Percentiles rank a stretch among this genome's conserved stretches.
These are phyloP conservation scores for Bovichtus diacanthus DNA, from an alignment of 2,797 vertebrate species.

Conservation along the genomic window DNA sequence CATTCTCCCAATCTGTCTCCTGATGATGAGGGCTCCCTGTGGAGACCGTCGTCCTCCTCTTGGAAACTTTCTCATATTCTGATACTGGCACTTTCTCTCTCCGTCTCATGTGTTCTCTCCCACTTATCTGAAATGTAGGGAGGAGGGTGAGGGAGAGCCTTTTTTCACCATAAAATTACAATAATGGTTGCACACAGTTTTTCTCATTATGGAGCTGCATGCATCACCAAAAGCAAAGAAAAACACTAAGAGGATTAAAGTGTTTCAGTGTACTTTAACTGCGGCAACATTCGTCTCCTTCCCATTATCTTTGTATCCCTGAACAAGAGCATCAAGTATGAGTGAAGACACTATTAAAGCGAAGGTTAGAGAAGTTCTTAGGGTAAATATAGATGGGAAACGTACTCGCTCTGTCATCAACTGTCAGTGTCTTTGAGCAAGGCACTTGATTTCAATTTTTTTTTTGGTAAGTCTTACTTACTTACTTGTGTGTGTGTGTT, in stretches of 20 bases:
- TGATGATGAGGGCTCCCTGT: conserved; percentile 64
- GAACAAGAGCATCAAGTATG: conserved; percentile 49
- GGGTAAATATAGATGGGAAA: conserved; percentile 33
- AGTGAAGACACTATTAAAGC: conserved; percentile 52
- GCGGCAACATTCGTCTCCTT: conserved; percentile 11
- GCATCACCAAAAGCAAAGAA: conserved; percentile 36
- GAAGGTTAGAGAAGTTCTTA: conserved; percentile 52
- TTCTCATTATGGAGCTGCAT: conserved; percentile 46
- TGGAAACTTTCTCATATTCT: conserved; percentile 60
- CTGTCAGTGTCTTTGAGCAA: conserved; percentile 50
- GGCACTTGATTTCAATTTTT: neutral
- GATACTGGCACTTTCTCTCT: conserved; percentile 34
- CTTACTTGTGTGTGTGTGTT: conserved; percentile 26
- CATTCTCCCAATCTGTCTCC: conserved; percentile 71
- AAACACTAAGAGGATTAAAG: conserved; percentile 34
- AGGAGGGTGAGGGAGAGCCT: neutral
- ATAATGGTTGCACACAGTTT: conserved; percentile 27
- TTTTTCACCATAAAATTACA: conserved; percentile 30
- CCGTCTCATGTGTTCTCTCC: conserved; percentile 24
- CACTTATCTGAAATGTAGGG: conserved; percentile 35
- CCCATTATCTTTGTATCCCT: conserved; percentile 54
- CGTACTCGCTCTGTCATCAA: conserved; percentile 22
- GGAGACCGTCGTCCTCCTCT: conserved; percentile 61
- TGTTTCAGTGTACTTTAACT: conserved; percentile 13
- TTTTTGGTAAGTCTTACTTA: neutral